Evolutionary conservation across 2,888 invertebrate species (phyloP).

Genomic region (Drymonia ruficornis): DNA sequence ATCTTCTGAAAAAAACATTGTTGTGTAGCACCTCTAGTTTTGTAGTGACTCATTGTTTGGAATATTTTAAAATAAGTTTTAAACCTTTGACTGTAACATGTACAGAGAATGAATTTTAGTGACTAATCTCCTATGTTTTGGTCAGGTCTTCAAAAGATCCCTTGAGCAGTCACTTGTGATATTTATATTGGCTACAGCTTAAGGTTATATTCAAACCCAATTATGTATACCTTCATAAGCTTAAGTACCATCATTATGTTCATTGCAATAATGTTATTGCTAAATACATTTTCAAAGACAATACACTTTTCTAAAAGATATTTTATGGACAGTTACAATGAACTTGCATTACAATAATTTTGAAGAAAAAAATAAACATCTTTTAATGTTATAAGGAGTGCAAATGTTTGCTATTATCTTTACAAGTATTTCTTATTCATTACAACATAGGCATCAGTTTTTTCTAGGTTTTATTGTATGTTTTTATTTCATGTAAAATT

Average conservation of each 20-base stretch:
- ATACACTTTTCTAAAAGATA: slow-evolving; percentile 61
- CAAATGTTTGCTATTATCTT: slow-evolving; percentile 73
- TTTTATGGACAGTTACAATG: slow-evolving; percentile 61
- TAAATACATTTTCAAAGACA: slow-evolving; percentile 56
- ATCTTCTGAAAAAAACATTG: slow-evolving; percentile 62
- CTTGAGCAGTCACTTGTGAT: slow-evolving; percentile 75
- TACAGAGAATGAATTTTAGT: slow-evolving; percentile 78
- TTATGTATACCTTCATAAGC: slow-evolving; percentile 45
- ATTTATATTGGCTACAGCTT: slow-evolving; percentile 69
- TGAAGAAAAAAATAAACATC: slow-evolving; percentile 49
- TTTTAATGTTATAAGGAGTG: slow-evolving; percentile 71
- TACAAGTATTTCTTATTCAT: slow-evolving; percentile 61
- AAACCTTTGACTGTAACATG: slow-evolving; percentile 75
- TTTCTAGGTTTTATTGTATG: slow-evolving; percentile 48
- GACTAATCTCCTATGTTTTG: slow-evolving; percentile 53
- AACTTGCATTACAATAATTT: slow-evolving; percentile 66
- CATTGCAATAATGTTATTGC: slow-evolving; percentile 55
- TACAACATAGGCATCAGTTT: slow-evolving; percentile 56
- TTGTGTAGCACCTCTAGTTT: slow-evolving; percentile 74
- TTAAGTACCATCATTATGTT: slow-evolving; percentile 41
- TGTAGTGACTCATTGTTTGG: slow-evolving; percentile 74
- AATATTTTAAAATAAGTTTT: slow-evolving; percentile 82
- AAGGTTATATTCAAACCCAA: slow-evolving; percentile 50
- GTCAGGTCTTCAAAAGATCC: slow-evolving; percentile 56
- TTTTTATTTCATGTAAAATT: slow-evolving; percentile 50